phyloP scores from a whole-genome alignment of 2,888 invertebrate genomes.

The Xestia xanthographa region DNA sequence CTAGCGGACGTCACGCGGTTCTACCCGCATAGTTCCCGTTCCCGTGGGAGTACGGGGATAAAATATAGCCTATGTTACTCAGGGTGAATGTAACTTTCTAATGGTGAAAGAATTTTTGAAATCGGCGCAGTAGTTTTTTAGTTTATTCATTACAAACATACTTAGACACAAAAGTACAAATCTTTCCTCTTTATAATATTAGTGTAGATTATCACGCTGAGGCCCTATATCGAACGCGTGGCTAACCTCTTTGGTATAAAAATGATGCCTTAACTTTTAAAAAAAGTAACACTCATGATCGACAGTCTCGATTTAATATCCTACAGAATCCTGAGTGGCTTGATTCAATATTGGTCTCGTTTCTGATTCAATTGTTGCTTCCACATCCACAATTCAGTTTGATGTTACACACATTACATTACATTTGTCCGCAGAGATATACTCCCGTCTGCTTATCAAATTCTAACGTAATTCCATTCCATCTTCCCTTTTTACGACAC shows the following conservation, averaged over 20 bases:
- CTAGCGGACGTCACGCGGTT: too few relatives aligned
- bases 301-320: not conserved
- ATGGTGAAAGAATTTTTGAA: too few relatives aligned
- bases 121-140: too few relatives aligned
- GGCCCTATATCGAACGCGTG: not conserved
- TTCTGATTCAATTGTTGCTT: conserved; percentile 29
- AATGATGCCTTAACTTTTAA: not conserved
- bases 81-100: too few relatives aligned
- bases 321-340: not conserved
- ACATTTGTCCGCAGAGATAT: conserved; percentile 10
- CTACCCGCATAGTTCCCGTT: too few relatives aligned
- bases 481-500: conserved; percentile 28
- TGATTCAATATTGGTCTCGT: conserved; percentile 12
- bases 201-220: not conserved
- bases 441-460: conserved; percentile 22
- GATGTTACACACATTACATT: conserved; percentile 22
- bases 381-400: conserved; percentile 10
- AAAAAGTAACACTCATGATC: not conserved
- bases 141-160: too few relatives aligned
- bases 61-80: too few relatives aligned
- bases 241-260: not conserved
- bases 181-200: too few relatives aligned
- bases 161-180: too few relatives aligned
- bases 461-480: conserved; percentile 42
- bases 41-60: too few relatives aligned